Evolutionary conservation across 2,113 vertebrate genomes (phyloP), one percentile per base, ranked within the genome.

Genomic region (Meriones unguiculatus): DNA sequence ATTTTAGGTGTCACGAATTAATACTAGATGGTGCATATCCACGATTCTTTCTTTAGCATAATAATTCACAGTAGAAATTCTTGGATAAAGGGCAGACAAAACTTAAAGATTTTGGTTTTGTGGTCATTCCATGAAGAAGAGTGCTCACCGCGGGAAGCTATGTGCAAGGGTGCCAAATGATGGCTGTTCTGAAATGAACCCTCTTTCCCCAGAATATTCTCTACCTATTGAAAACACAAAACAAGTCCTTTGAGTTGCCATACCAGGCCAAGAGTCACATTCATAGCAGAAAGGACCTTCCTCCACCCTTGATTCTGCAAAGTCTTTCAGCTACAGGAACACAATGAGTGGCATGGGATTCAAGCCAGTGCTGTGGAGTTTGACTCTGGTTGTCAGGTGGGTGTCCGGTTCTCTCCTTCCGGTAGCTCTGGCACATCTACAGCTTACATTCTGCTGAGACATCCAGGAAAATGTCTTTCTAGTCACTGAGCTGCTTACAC

Each of bases 211-310:
- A 54, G 46, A 73, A 50, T 85, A 86, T 91, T 82, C 85, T 94
- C 64, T 72, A 62, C 62, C 72, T 52, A 57, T 72, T 86, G 59
- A 88, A 91, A 96, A 93, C 46, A 87, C 76, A 90, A 38, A 90
- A 54, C 85, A 93, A 94, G 13, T n/a, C 24, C 84, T 93, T 90
- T 69, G 52, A 90, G 87, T 85, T 89, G 52, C 54, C 30, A 1
- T 91, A 30, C 62, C 65, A 59, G 54, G 77, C 67, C 75, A 92
- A 57, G 90, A 62, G 88, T 92, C 75, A 70, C 81, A 32, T 38
- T 95, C 78, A 72, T 11, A 73, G 52, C 35, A 50, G 30, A 72
- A 38, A 64, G 9, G 73, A 38, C 25, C 70, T 93, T 87, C 41
- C 59, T 97, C 91, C 18, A 1, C 78, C 24, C 54, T 75, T 72